Base-by-base conservation (phyloP, 1,140 invertebrate species). In the Trichonephila inaurata region DNA sequence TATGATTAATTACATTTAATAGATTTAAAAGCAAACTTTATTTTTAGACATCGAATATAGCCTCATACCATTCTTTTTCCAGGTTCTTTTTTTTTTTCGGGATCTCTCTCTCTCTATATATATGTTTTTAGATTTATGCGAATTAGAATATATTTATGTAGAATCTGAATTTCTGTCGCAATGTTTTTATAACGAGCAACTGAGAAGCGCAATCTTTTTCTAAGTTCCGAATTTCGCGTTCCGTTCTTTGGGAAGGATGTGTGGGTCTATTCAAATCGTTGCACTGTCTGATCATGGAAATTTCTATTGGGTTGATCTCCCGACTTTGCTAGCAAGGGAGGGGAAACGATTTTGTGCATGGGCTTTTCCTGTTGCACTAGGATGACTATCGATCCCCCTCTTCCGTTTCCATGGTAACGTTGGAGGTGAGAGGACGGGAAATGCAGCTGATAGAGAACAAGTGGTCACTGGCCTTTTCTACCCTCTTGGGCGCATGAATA, bases 381-480 rank as follows among this genome's bases (percentile, higher is more conserved):
- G 40, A 83, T n/a, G 61, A 89, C 33, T 89, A 89, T 89, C 87
- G 87, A 89, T 89, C 83, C 82, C 82, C 62, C 60, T 24, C 24
- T 89, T 24, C 64, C 87, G 87, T 89, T 72, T 24, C 87, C 61
- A 64, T 44, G 62, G 64, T 2, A 89, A 89, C 87, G 19, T 19
- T 40, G 64, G 64, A 89, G 87, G 87, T 66, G 87, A 89, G 87
- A 89, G 61, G 64, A 28, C 19, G 62, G 87, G 82, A 24, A 69
- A 83, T 83, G 60, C 58, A 60, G 85, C 85, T 60, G 69, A 77
- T 28, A 33, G 87, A 66, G 86, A 89, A 40, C 62, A 89, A 89
- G 87, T 89, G 87, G 87, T 89, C 87, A 89, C 87, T 64, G 62
- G 62, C 85, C 85, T 62, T 72, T 89, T 28, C 61, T 28, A 40